A percentile compares a stretch with the other conserved stretches of the same genome.
Conservation (phyloP, 2,113 vertebrate genomes). For the Neogobius melanostomus region DNA sequence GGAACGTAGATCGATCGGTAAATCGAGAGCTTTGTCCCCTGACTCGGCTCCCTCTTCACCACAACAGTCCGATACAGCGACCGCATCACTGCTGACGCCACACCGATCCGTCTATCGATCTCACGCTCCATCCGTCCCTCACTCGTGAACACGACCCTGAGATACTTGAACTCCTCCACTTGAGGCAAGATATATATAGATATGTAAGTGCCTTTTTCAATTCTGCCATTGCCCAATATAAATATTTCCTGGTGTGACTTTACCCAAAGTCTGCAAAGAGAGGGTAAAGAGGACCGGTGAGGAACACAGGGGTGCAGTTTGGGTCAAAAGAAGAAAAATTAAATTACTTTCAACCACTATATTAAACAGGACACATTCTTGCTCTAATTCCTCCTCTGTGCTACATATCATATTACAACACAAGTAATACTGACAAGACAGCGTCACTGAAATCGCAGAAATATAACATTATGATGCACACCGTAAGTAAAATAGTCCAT, state of each 20-base stretch:
- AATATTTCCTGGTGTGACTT: background rate
- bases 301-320: conserved; percentile 14
- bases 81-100: too few species aligned
- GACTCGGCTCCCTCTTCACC: too few species aligned
- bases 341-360: conserved; percentile 59
- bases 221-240: background rate
- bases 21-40: too few species aligned
- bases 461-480: background rate
- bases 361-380: conserved; percentile 77
- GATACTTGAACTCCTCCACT: too few species aligned
- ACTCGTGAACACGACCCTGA: too few species aligned
- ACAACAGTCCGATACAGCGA: too few species aligned
- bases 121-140: too few species aligned
- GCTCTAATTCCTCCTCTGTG: conserved; percentile 55
- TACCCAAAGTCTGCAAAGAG: conserved; percentile 20
- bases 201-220: background rate
- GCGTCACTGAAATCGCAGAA: background rate
- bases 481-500: background rate
- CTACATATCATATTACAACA: conserved; percentile 18
- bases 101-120: too few species aligned
- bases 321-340: conserved; percentile 52
- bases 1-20: too few species aligned
- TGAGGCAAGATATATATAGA: too few species aligned
- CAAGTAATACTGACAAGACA: background rate
- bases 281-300: conserved; percentile 24